Conservation (phyloP, 2,797 vertebrate species). For the Sciaenops ocellatus region DNA sequence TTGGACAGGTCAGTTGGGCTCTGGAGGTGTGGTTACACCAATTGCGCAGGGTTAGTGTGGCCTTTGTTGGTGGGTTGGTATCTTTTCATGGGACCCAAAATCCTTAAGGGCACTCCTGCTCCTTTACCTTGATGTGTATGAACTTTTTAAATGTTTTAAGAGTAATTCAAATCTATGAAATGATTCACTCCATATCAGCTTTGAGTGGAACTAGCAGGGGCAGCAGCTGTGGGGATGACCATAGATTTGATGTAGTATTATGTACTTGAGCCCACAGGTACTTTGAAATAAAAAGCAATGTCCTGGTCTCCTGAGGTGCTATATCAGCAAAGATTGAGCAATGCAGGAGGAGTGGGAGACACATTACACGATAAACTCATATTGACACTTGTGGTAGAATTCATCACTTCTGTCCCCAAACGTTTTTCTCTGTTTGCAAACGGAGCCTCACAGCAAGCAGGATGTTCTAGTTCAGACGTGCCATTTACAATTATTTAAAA, state of each 20-base stretch:
- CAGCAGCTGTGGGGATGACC: conserved; percentile 27
- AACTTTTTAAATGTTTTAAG: conserved; percentile 6
- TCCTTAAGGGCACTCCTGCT: not conserved
- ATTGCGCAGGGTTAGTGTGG: no score
- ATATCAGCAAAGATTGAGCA: conserved; percentile 63
- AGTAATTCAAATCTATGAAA: conserved; percentile 1
- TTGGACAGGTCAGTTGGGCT: no score
- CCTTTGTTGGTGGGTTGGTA: no score
- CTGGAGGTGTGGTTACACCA: no score
- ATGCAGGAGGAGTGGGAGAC: conserved; percentile 48
- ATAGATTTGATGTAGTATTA: conserved; percentile 40
- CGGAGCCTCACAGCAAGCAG: conserved; percentile 16
- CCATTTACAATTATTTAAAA: conserved; percentile 46
- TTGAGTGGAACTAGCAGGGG: conserved; percentile 3
- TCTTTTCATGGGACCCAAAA: no score
- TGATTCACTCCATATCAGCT: conserved; percentile 16
- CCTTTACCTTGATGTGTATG: not conserved
- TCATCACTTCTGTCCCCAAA: conserved; percentile 57
- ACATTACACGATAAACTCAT: conserved; percentile 69
- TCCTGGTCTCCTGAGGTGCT: conserved; percentile 57
- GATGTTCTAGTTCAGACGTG: conserved; percentile 20
- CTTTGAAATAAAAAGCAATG: conserved; percentile 62
- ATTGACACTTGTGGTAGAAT: conserved; percentile 71
- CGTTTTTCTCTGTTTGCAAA: conserved; percentile 64
- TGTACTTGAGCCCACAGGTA: conserved; percentile 44